Evolutionary conservation across 2,797 vertebrate species (phyloP), one percentile per base, ranked within the genome.

Genomic region (Pseudopleuronectes americanus): DNA sequence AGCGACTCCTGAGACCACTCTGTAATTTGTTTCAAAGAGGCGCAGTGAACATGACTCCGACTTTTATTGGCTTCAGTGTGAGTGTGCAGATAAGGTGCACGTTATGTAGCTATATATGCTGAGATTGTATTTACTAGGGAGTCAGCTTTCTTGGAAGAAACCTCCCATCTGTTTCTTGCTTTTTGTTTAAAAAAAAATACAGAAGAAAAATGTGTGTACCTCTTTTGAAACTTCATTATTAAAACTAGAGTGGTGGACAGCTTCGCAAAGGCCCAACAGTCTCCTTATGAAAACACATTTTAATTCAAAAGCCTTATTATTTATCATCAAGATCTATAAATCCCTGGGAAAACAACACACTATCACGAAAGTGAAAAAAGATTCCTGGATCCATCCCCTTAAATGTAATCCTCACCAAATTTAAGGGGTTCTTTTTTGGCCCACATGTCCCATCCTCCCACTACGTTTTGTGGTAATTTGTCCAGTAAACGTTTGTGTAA

Each of bases 11-110:
- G 53, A 78, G 74, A 83, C 68, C 75, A 73, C 79, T 79, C 54
- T 83, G 61, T 81, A 76, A 89, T 90, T 84, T 85, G 75, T 80
- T 81, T 80, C 26, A 78, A 76, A 81, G 79, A 76, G 53, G 52
- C 5, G 16, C 72, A 68, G 78, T 69, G 70, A 83, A 77, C 75
- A 84, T 82, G 82, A 77, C 60, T 77, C 67, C 69, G 71, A 75
- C 64, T 78, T 89, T 79, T 74, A 84, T 64, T 74, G 79, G 63
- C 68, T 69, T 73, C 41, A 38, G 26, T 41, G 24, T 33, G 59
- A 70, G 21, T 58, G 70, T 72, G 58, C 58, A 80, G 57, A 80
- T 72, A 75, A 79, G 23, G 33, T 71, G 54, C 12, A 7, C 48
- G 38, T 61, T 68, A 21, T 56, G 49, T 43, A 23, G 74, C 77